These are phyloP conservation scores for Ceratothoa steindachneri DNA, from an alignment of 2,888 invertebrate species.

Conservation along the genomic window DNA sequence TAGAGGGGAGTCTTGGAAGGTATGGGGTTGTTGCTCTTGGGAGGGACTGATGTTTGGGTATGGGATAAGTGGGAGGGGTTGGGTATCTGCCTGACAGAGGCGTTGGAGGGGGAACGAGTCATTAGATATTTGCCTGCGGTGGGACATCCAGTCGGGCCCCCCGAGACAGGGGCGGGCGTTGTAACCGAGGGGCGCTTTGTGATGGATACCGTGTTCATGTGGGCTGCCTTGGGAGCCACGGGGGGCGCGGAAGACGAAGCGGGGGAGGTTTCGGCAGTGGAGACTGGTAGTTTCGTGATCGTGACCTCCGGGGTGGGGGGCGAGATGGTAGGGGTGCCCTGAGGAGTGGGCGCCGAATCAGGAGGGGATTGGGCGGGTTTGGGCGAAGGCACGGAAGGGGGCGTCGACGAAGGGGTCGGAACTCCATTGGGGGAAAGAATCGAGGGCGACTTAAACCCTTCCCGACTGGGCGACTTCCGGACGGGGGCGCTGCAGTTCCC, in stretches of 20 bases:
- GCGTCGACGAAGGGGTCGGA: neutral
- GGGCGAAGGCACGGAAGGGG: slow-evolving; percentile 15
- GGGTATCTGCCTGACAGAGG: slow-evolving; percentile 33
- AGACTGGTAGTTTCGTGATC: slow-evolving; percentile 41
- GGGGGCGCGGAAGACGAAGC: neutral
- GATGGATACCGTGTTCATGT: slow-evolving; percentile 45
- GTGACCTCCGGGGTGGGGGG: slow-evolving; percentile 47
- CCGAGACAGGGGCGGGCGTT: neutral
- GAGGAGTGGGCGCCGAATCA: slow-evolving; percentile 6
- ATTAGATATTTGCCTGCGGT: slow-evolving; percentile 5
- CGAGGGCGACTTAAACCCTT: slow-evolving; percentile 15
- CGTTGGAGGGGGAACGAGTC: slow-evolving; percentile 34
- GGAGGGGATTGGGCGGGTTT: slow-evolving; percentile 13
- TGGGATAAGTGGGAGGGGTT: slow-evolving; percentile 33
- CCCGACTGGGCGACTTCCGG: neutral
- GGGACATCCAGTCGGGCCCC: neutral
- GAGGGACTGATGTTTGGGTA: slow-evolving; percentile 27
- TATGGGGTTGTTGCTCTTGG: neutral
- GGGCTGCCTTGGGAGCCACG: slow-evolving; percentile 8
- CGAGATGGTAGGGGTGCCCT: slow-evolving; percentile 29
- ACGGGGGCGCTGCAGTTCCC: neutral
- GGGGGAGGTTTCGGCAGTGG: neutral
- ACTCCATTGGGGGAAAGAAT: neutral
- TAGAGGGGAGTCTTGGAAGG: neutral
- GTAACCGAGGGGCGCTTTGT: slow-evolving; percentile 39